Percentiles rank a stretch among this genome's conserved stretches.
Conservation (phyloP, 2,888 invertebrate genomes). For the Pollenia labialis region DNA sequence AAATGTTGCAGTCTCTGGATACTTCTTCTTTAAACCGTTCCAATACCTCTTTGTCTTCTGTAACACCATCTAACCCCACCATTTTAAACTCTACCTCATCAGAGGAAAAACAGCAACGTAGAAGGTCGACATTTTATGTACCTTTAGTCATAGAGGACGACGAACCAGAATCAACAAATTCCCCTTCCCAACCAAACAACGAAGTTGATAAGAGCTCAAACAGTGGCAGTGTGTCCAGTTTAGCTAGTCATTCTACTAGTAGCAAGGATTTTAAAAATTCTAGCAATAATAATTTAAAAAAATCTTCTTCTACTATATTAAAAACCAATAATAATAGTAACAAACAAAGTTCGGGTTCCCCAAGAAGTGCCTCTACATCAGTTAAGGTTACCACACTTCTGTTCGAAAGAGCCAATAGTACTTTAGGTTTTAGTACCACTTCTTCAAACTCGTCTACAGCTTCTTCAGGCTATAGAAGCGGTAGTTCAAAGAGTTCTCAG, state of each 20-base stretch:
- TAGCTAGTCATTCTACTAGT: conserved; percentile 63
- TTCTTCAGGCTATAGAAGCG: conserved; percentile 72
- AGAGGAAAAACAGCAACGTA: conserved; percentile 85
- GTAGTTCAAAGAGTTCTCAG: conserved; percentile 63
- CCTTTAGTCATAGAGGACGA: conserved; percentile 85
- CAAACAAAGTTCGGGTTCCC: conserved; percentile 33
- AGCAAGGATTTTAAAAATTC: conserved; percentile 74
- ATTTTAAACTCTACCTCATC: conserved; percentile 70
- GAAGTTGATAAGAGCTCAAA: conserved; percentile 58
- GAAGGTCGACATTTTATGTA: conserved; percentile 91
- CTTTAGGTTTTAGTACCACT: conserved; percentile 71
- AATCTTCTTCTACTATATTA: conserved; percentile 74
- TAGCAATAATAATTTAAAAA: conserved; percentile 76
- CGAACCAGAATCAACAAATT: conserved; percentile 42
- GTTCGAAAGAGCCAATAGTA: conserved; percentile 77
- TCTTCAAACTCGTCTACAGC: conserved; percentile 67
- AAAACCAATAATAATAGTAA: conserved; percentile 71
- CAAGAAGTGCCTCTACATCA: conserved; percentile 67
- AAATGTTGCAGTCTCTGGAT: conserved; percentile 79
- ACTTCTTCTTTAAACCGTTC: conserved; percentile 67
- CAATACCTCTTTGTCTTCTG: conserved; percentile 66
- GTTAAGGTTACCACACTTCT: conserved; percentile 76
- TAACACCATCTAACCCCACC: conserved; percentile 70
- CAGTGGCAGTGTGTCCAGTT: conserved; percentile 74
- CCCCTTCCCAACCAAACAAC: conserved; percentile 14